Conservation (phyloP, 2,113 vertebrate species). For the Sceloporus undulatus region DNA sequence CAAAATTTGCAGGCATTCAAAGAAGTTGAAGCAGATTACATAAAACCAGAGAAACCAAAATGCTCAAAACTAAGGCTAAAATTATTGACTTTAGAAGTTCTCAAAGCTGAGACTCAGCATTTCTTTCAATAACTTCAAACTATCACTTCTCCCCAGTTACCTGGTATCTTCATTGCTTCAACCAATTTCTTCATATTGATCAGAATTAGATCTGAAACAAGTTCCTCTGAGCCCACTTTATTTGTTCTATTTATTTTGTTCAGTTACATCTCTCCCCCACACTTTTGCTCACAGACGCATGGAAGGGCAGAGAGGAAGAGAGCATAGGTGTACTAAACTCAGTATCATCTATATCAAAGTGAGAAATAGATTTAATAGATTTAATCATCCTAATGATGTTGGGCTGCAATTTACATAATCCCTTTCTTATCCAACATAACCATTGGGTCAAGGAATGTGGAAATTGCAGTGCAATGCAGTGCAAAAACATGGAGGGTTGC, state of each 20-base stretch:
- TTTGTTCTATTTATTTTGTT: neutral
- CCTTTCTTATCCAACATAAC: neutral
- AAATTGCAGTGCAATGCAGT: no score
- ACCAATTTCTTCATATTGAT: slow-evolving; percentile 29
- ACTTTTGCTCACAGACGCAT: no score
- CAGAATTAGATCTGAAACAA: slow-evolving; percentile 7
- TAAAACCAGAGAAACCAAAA: slow-evolving; percentile 18
- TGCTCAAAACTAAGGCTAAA: slow-evolving; percentile 15
- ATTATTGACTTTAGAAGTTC: slow-evolving; percentile 25
- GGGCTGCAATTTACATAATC: neutral
- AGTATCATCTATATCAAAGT: neutral
- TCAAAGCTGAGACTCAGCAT: slow-evolving; percentile 22
- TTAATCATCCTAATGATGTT: neutral
- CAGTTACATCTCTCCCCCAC: neutral
- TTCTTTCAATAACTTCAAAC: slow-evolving; percentile 18
- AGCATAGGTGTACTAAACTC: neutral
- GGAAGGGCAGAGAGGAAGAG: no score
- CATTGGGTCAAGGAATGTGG: neutral
- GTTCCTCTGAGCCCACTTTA: neutral
- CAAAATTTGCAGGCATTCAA: slow-evolving; percentile 14
- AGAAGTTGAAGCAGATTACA: slow-evolving; percentile 25
- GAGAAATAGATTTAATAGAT: neutral
- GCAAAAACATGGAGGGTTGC: neutral
- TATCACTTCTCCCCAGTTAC: slow-evolving; percentile 17
- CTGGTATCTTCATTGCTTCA: slow-evolving; percentile 11